Base-by-base conservation (phyloP, 1,140 invertebrate genomes). In the Aphelenchoides besseyi region DNA sequence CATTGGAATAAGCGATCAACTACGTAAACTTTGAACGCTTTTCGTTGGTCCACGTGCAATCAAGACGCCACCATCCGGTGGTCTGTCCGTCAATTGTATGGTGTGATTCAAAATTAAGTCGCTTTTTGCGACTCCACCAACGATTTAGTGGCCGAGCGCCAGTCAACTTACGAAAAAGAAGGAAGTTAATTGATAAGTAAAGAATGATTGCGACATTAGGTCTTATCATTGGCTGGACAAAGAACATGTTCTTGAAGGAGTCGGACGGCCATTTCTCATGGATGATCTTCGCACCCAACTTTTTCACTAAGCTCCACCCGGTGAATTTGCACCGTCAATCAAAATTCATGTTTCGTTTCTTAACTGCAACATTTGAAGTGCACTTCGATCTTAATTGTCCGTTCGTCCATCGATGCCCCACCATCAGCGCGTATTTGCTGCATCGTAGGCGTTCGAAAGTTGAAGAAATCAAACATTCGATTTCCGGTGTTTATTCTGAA, bases 351-450 rank as follows among this genome's bases (percentile, higher is more conserved):
- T 48, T 48, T 48, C 41, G 41, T 12, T 23, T 48, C 23, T 23
- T 48, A 48, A 48, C 41, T 48, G 41, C 41, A 48, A 48, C 41
- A 48, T 48, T 48, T 48, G 41, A 23, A 48, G 41, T 48, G 41
- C 41, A 48, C 41, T 48, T 48, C 41, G 41, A n/a, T n/a, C n/a
- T n/a, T n/a, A n/a, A n/a, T 48, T 48, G 12, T 23, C 41, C 41
- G 12, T 48, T 48, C 41, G 12, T 48, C 41, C 41, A 23, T 23
- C 41, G 12, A 48, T 48, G 41, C 41, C 12, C 23, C 41, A 12
- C 23, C 12, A 16, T 48, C 41, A 12, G 12, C 41, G 41, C 41
- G 41, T 16, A 48, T 48, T 23, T 23, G 41, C 23, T 48, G 41
- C 12, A 12, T 23, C 23, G 41, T 23, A 12, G 23, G 12, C 41